A percentile compares a stretch with the other conserved stretches of the same genome.
Conservation (phyloP, 2,888 invertebrate species). For the Cremastinae sp. region DNA sequence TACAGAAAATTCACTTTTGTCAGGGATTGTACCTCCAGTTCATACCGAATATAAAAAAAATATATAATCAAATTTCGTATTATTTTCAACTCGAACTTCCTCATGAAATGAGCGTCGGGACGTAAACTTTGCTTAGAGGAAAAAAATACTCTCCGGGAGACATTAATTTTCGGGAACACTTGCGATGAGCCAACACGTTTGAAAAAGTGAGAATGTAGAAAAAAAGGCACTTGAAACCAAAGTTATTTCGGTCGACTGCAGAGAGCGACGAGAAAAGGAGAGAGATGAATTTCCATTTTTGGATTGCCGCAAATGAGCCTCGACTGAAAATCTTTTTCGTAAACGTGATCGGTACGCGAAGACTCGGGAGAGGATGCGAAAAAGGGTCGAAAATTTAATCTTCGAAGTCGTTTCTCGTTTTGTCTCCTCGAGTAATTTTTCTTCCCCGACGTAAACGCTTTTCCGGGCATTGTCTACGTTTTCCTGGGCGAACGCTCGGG, state of each 20-base stretch:
- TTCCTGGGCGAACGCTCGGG: constrained; percentile 37
- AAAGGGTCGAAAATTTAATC: constrained; percentile 18
- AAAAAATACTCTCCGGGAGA: neutral
- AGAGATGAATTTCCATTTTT: constrained; percentile 15
- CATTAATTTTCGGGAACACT: constrained; percentile 12
- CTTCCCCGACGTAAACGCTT: constrained; percentile 55
- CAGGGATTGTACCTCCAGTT: neutral
- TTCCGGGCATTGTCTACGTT: constrained; percentile 50
- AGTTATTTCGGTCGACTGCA: neutral
- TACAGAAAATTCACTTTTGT: too few relatives aligned
- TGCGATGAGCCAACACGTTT: neutral
- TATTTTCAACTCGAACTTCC: neutral
- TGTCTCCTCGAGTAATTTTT: constrained; percentile 49
- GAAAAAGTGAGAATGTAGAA: neutral
- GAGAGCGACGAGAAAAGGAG: neutral
- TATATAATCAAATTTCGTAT: neutral
- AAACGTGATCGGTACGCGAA: neutral
- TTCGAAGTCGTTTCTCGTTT: neutral
- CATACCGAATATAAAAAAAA: neutral
- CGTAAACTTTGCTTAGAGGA: neutral
- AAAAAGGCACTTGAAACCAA: constrained; percentile 2
- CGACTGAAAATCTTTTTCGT: constrained; percentile 6
- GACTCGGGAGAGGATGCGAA: constrained; percentile 2
- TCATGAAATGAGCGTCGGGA: neutral
- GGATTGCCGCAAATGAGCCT: constrained; percentile 41